phyloP scores from a whole-genome alignment of 2,888 invertebrate species.

The Drosophila diplacantha region DNA sequence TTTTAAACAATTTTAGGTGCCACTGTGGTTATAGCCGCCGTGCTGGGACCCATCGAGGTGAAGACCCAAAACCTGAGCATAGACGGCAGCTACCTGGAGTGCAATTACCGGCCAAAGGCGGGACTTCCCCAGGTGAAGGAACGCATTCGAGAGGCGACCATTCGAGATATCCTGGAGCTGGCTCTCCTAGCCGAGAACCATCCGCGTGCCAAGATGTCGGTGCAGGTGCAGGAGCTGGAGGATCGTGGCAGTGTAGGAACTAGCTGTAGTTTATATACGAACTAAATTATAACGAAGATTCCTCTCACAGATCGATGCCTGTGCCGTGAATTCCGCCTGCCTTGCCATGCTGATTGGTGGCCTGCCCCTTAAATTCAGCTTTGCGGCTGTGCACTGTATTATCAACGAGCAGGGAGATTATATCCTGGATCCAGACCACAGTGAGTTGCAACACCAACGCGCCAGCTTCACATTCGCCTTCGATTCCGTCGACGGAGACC shows the following conservation, averaged over 20 bases:
- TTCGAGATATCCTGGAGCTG: constrained; percentile 87
- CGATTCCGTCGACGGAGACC: constrained; percentile 81
- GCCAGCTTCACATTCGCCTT: constrained; percentile 87
- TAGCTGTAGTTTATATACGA: neutral
- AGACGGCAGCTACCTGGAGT: constrained; percentile 87
- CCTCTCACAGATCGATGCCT: constrained; percentile 83
- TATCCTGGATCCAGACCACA: constrained; percentile 82
- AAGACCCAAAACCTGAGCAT: constrained; percentile 86
- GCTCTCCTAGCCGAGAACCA: constrained; percentile 85
- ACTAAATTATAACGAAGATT: neutral
- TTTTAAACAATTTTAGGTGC: constrained; percentile 80
- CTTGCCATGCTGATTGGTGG: constrained; percentile 90
- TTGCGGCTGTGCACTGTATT: constrained; percentile 88
- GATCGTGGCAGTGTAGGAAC: constrained; percentile 85
- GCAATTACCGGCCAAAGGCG: constrained; percentile 85
- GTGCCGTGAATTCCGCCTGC: constrained; percentile 89
- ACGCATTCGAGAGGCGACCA: constrained; percentile 85
- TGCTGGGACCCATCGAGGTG: constrained; percentile 90
- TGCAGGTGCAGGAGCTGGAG: constrained; percentile 92
- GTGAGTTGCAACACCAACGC: constrained; percentile 79
- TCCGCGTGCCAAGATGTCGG: constrained; percentile 87
- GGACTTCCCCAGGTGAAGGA: constrained; percentile 86
- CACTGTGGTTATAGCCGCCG: constrained; percentile 86
- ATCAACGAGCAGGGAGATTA: constrained; percentile 82
- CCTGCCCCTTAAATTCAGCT: constrained; percentile 88